Evolutionary conservation across 1,140 invertebrate species (phyloP).

Genomic region (Contarinia nasturtii): DNA sequence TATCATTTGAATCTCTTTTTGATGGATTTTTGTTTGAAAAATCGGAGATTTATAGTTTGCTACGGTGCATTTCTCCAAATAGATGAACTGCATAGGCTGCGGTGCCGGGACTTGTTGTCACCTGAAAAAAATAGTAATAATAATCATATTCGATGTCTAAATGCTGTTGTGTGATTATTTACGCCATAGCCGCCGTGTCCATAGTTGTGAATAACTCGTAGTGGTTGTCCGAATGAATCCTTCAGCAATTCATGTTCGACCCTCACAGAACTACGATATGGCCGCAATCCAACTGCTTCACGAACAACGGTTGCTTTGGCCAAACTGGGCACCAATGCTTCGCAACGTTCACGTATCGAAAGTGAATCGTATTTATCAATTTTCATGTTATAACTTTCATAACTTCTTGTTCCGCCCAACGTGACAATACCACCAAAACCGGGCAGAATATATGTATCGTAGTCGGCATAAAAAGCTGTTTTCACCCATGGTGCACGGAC

Average conservation of each 20-base stretch:
- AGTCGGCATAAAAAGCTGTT: constrained; percentile 64
- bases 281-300: constrained; percentile 57
- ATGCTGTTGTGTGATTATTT: too few relatives aligned
- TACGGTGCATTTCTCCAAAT: constrained; percentile 29
- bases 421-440: constrained; percentile 43
- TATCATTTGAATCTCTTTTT: too few relatives aligned
- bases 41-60: too few relatives aligned
- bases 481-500: constrained; percentile 79
- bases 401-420: constrained; percentile 65
- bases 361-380: constrained; percentile 48
- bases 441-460: constrained; percentile 72
- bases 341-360: constrained; percentile 55
- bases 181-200: constrained; percentile 84
- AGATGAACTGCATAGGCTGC: constrained; percentile 50
- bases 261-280: constrained; percentile 52
- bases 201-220: constrained; percentile 74
- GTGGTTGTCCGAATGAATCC: constrained; percentile 14
- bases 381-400: constrained; percentile 51
- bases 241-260: constrained; percentile 43
- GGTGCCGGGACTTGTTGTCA: constrained; percentile 72
- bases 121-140: too few relatives aligned
- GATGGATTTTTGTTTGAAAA: too few relatives aligned
- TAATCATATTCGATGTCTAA: too few relatives aligned
- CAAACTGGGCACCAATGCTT: constrained; percentile 48
- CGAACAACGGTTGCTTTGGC: constrained; percentile 37